These are phyloP conservation scores for Pseudomugil tenellus DNA, from an alignment of 2,797 vertebrate species.

Conservation along the genomic window DNA sequence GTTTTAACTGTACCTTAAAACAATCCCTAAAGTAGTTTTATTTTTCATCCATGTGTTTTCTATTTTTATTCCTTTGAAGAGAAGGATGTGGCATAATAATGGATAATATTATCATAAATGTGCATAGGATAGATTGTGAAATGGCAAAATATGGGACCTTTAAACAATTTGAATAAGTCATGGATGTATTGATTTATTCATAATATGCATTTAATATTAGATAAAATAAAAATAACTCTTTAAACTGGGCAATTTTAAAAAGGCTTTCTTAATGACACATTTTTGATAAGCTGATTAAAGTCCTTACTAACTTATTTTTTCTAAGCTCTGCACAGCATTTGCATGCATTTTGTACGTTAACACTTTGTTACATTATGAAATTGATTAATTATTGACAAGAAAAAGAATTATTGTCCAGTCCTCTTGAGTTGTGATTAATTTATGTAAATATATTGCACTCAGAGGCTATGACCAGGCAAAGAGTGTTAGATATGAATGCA, in stretches of 20 bases:
- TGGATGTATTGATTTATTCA: too few relatives aligned
- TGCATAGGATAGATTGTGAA: too few relatives aligned
- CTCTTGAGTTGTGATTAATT: background rate
- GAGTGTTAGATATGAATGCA: background rate
- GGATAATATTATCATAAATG: too few relatives aligned
- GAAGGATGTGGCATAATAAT: too few relatives aligned
- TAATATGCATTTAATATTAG: too few relatives aligned
- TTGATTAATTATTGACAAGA: background rate
- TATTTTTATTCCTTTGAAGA: too few relatives aligned
- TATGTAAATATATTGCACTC: background rate
- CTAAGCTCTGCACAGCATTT: background rate
- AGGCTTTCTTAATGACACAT: background rate
- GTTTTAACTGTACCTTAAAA: too few relatives aligned
- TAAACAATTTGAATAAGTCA: too few relatives aligned
- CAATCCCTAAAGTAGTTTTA: too few relatives aligned
- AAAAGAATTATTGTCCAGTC: background rate
- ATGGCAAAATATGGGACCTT: too few relatives aligned
- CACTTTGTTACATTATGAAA: background rate
- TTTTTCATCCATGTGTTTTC: too few relatives aligned
- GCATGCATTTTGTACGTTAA: background rate
- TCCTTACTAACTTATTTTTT: background rate
- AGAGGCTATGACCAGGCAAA: conserved; percentile 1
- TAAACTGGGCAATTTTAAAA: background rate
- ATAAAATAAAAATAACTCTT: background rate
- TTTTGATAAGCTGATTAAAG: too few relatives aligned